phyloP scores from a whole-genome alignment of 1,140 invertebrate species.

The Hydropsyche tenuis region DNA sequence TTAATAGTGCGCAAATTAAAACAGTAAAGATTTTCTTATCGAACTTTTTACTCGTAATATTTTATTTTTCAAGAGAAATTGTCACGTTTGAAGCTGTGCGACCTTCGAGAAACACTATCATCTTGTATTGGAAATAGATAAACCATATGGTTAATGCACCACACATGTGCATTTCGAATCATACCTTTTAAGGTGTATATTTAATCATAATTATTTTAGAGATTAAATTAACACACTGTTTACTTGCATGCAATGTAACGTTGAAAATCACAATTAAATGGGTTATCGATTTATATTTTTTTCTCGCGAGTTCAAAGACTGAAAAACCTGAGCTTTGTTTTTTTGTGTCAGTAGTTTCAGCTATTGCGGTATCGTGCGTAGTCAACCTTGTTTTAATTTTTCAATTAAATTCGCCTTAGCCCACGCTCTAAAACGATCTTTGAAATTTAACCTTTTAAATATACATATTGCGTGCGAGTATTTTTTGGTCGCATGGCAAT shows the following conservation, averaged over 20 bases:
- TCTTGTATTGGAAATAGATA: background rate
- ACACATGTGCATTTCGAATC: constrained; percentile 2
- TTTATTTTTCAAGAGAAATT: background rate
- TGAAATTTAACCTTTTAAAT: constrained; percentile 17
- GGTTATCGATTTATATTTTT: too few relatives aligned
- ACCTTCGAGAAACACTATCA: background rate
- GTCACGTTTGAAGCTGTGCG: background rate
- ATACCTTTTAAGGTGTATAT: constrained; percentile 2
- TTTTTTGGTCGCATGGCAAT: background rate
- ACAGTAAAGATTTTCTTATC: too few relatives aligned
- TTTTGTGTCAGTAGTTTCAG: too few relatives aligned
- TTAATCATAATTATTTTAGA: background rate
- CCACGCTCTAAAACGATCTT: background rate
- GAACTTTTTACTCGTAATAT: too few relatives aligned
- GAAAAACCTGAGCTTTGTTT: too few relatives aligned
- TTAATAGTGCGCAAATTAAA: too few relatives aligned
- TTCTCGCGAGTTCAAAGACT: too few relatives aligned
- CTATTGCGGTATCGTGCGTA: too few relatives aligned
- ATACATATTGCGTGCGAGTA: background rate
- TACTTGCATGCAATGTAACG: too few relatives aligned
- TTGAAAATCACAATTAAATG: too few relatives aligned
- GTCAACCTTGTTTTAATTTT: constrained; percentile 23
- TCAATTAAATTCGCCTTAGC: constrained; percentile 17
- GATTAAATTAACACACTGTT: too few relatives aligned
- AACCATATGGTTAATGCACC: constrained; percentile 14